Evolutionary conservation across 2,113 vertebrate genomes (phyloP), one percentile per base, ranked within the genome.

Genomic region (Leptosomus discolor): DNA sequence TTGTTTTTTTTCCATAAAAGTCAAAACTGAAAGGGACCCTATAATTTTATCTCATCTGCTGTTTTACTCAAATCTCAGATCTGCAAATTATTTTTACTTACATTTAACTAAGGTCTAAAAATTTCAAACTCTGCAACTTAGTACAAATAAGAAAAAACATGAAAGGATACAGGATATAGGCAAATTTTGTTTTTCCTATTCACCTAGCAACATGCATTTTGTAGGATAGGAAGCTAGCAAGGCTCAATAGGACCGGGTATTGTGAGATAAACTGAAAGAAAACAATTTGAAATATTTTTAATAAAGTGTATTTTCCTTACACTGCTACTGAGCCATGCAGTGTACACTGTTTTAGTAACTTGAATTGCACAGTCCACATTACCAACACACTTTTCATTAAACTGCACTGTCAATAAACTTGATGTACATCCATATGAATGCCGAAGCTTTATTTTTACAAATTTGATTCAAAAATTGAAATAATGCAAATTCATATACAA

Each of bases 251-350:
- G 88, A 85, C 60, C 91, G 64, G 60, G 48, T 78, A 80, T 93
- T 65, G 39, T 34, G 64, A 36, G 36, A 97, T 26, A 82, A 87
- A 88, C 84, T 96, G 94, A 95, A 96, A 96, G 36, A 95, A 95
- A 96, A 87, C 79, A 93, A 97, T 89, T 85, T 95, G 80, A 97
- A 45, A 73, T 94, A 93, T 92, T 95, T 96, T 80, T 89, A 87
- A 63, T 92, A 76, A 26, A 90, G 48, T 46, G 18, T n/a, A n/a
- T 46, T 48, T 8, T 83, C 41, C 27, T 80, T 80, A 45, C 24
- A 46, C 15, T n/a, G 16, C 3, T 58, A 39, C 24, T 16, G 23
- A 24, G 57, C 19, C 32, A 69, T 70, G 41, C 48, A 80, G 32
- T 2, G 1, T 29, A 87, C 16, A 50, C 13, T 54, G 13, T 34